A percentile compares a stretch with the other conserved stretches of the same genome.
phyloP scores from a whole-genome alignment of 2,113 vertebrate genomes.

The Chamaea fasciata region DNA sequence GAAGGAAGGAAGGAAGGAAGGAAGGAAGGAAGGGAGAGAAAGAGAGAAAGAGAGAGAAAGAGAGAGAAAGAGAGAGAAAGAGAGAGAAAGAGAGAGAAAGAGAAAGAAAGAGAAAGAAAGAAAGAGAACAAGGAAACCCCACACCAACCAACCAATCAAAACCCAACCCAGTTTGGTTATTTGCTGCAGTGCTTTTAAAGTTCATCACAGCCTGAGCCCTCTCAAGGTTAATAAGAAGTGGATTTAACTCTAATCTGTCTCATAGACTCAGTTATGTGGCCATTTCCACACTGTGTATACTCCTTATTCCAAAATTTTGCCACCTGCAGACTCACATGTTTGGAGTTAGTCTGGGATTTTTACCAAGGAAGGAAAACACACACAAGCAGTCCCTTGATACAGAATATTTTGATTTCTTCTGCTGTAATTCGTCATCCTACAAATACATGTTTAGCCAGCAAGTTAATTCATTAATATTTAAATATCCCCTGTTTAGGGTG shows the following conservation, averaged over 20 bases:
- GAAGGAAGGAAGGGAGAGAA: no score
- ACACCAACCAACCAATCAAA: rapidly evolving
- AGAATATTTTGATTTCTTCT: background rate
- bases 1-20: no score
- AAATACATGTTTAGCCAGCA: background rate
- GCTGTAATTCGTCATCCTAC: background rate
- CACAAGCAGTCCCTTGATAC: no score
- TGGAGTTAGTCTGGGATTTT: background rate
- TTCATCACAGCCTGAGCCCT: background rate
- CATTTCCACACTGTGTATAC: background rate
- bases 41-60: no score
- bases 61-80: no score
- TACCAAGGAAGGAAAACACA: background rate
- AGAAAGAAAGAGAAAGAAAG: no score
- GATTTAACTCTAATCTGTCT: background rate
- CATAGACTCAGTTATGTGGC: background rate
- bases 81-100: no score
- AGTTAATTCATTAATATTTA: background rate
- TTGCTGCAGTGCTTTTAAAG: background rate
- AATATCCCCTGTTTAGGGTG: background rate
- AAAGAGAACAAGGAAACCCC: background rate
- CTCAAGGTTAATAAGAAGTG: background rate
- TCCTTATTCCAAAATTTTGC: background rate
- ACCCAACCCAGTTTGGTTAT: background rate
- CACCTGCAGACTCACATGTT: background rate